Conservation (phyloP, 2,113 vertebrate species). For the Puma concolor region DNA sequence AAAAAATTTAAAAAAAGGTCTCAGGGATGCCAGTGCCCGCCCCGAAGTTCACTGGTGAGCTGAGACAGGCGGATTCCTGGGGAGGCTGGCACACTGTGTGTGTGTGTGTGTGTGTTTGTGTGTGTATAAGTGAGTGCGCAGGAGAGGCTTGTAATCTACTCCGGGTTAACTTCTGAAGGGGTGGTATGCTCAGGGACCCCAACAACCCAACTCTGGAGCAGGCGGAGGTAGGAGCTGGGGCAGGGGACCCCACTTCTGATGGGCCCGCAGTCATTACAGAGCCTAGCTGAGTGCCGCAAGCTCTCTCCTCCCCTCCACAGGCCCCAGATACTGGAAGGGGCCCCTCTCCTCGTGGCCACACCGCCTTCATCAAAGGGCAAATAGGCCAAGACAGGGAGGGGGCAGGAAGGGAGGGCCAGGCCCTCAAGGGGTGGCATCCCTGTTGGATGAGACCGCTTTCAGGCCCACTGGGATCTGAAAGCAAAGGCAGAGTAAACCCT, state of each 20-base stretch:
- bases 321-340: background rate
- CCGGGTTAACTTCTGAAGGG: background rate
- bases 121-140: background rate
- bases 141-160: background rate
- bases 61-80: background rate
- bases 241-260: background rate
- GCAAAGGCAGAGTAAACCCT: background rate
- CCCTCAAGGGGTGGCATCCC: background rate
- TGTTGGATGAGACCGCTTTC: background rate
- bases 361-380: background rate
- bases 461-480: background rate
- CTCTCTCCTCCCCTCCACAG: background rate
- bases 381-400: background rate
- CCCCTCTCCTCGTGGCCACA: background rate
- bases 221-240: background rate
- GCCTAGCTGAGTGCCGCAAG: background rate
- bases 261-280: background rate
- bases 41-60: background rate
- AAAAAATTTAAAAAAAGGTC: background rate
- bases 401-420: background rate
- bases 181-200: background rate
- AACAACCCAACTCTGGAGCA: background rate
- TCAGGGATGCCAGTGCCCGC: background rate
- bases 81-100: background rate
- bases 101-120: background rate